These are phyloP conservation scores for Phoeniculus purpureus DNA, from an alignment of 2,797 vertebrate species.

Conservation along the genomic window DNA sequence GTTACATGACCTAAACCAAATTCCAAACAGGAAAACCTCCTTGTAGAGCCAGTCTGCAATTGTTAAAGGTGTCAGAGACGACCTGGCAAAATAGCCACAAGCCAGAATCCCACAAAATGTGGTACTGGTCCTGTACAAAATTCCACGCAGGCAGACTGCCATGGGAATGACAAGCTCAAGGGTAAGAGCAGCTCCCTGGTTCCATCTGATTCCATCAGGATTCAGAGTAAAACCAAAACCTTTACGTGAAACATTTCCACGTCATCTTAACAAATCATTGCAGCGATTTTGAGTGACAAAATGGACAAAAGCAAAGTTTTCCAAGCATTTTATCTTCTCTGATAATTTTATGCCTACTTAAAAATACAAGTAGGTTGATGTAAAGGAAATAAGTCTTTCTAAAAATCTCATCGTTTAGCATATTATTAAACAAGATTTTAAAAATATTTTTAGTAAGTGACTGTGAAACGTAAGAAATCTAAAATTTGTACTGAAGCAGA, in stretches of 20 bases:
- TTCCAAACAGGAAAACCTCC: background rate
- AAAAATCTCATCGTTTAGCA: accelerated
- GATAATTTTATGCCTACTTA: background rate
- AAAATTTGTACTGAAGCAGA: background rate
- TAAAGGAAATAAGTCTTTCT: background rate
- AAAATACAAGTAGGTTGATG: background rate
- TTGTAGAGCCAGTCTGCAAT: background rate
- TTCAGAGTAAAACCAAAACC: background rate
- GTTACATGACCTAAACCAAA: background rate
- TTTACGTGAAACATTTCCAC: background rate
- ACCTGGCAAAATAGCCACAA: background rate
- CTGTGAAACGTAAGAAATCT: background rate
- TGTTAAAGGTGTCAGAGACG: background rate
- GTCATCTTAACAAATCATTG: background rate
- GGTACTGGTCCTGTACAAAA: accelerated
- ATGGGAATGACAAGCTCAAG: background rate
- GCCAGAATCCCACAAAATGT: background rate
- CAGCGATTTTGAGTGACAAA: background rate
- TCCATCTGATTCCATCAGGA: background rate
- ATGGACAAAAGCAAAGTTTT: background rate
- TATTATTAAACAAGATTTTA: background rate
- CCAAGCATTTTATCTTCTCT: background rate
- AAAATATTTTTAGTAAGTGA: background rate
- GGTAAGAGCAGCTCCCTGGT: background rate
- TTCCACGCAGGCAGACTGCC: accelerated